Evolutionary conservation across 2,113 vertebrate genomes (phyloP).

Genomic region (Hystrix brachyura): DNA sequence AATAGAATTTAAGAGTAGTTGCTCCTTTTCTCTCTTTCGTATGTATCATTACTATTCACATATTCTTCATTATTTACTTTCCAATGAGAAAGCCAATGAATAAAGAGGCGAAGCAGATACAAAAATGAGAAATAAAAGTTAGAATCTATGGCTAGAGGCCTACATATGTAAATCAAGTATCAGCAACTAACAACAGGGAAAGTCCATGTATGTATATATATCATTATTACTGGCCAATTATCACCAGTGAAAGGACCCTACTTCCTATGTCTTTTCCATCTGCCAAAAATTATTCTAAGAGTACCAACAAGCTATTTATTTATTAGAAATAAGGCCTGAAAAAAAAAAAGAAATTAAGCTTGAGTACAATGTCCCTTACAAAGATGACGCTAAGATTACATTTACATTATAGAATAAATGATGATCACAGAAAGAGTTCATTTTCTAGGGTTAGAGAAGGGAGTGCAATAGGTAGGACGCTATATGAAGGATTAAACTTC

Average conservation of each 20-base stretch:
- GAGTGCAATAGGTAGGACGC: not conserved
- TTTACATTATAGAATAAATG: not conserved
- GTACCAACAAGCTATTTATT: not conserved
- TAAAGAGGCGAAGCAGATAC: not conserved
- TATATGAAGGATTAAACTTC: not conserved
- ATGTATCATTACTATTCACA: not conserved
- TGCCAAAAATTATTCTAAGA: not conserved
- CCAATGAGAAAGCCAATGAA: not conserved
- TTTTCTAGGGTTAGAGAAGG: not conserved
- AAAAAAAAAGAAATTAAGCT: not conserved
- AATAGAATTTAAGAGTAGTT: not conserved
- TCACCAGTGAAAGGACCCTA: not conserved
- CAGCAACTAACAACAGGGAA: not conserved
- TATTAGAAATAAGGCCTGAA: not conserved
- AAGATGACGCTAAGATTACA: not conserved
- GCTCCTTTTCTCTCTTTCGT: not conserved
- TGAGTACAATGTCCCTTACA: not conserved
- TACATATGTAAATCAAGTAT: not conserved
- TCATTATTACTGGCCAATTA: not conserved
- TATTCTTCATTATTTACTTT: not conserved
- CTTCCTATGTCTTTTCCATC: not conserved
- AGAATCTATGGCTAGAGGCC: not conserved
- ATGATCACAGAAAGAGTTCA: not conserved
- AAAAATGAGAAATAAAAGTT: constrained; percentile 17
- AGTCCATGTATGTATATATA: not conserved